Conservation (phyloP, 2,888 invertebrate genomes). For the Eumacrocentrus americanus region DNA sequence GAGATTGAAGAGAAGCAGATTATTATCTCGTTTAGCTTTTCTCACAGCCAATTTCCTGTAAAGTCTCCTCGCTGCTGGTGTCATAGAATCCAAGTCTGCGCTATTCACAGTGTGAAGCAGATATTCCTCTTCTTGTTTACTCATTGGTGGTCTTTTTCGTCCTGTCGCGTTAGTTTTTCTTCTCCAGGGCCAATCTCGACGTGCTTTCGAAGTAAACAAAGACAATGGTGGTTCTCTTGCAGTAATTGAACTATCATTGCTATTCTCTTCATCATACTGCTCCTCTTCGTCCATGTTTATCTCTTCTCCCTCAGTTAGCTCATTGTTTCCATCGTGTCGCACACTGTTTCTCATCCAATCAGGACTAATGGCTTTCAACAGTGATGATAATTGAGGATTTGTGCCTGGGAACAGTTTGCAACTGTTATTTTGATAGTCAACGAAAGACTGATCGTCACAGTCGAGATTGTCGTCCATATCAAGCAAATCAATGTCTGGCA, state of each 20-base stretch:
- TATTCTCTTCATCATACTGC: conserved; percentile 44
- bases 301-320: conserved; percentile 47
- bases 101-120: conserved; percentile 57
- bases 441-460: background rate
- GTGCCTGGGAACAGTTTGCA: background rate
- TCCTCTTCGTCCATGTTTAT: conserved; percentile 54
- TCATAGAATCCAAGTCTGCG: conserved; percentile 44
- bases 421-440: conserved; percentile 42
- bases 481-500: conserved; percentile 44
- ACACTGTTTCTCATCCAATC: conserved; percentile 46
- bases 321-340: conserved; percentile 20
- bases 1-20: conserved; percentile 66
- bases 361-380: conserved; percentile 44
- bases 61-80: conserved; percentile 60
- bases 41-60: conserved; percentile 68
- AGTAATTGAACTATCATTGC: conserved; percentile 37
- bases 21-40: conserved; percentile 66
- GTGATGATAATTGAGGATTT: conserved; percentile 39
- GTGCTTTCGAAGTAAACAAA: conserved; percentile 56
- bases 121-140: conserved; percentile 63
- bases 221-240: conserved; percentile 46
- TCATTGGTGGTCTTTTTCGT: conserved; percentile 55
- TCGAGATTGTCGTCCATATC: conserved; percentile 46
- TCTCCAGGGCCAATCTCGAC: conserved; percentile 63
- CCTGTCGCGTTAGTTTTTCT: conserved; percentile 32